phyloP scores from a whole-genome alignment of 2,113 vertebrate genomes.

The Hippopotamus amphibius region DNA sequence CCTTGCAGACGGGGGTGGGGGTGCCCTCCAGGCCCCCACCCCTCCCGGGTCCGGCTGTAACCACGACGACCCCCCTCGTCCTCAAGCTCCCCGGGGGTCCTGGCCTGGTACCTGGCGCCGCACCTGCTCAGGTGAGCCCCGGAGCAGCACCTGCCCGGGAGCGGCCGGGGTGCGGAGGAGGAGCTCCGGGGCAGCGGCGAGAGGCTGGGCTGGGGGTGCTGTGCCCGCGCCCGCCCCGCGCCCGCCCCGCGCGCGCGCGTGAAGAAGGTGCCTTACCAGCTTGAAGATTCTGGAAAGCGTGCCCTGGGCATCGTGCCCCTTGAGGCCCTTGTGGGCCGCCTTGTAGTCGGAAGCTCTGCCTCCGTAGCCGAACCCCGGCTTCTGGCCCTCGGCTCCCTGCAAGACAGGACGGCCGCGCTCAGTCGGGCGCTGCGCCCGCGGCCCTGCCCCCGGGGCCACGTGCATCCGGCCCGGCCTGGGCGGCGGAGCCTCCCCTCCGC shows the following conservation, averaged over 20 bases:
- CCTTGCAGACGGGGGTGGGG: neutral
- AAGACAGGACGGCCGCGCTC: constrained; percentile 3
- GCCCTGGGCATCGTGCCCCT: constrained; percentile 94
- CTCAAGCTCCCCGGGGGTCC: neutral
- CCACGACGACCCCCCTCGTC: neutral
- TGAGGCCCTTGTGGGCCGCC: constrained; percentile 92
- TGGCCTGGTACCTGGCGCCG: fast-evolving
- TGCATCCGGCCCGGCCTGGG: fast-evolving
- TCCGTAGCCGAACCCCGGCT: constrained; percentile 88
- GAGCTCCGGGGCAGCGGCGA: neutral
- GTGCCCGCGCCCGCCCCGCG: fast-evolving
- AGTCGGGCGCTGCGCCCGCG: fast-evolving
- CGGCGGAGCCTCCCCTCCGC: neutral
- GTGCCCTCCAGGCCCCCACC: neutral
- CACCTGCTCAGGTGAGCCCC: neutral
- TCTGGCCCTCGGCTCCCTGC: constrained; percentile 91
- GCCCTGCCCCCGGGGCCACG: neutral
- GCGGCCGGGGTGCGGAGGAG: fast-evolving
- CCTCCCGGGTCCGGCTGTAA: fast-evolving
- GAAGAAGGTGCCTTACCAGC: constrained; percentile 91
- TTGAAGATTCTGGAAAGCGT: constrained; percentile 98
- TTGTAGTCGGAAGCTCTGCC: constrained; percentile 88
- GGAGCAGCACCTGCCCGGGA: fast-evolving
- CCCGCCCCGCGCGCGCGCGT: neutral
- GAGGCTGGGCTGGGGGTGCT: neutral